Percentiles rank a stretch among this genome's conserved stretches.
phyloP scores from a whole-genome alignment of 2,113 vertebrate species.

The Rissa tridactyla region DNA sequence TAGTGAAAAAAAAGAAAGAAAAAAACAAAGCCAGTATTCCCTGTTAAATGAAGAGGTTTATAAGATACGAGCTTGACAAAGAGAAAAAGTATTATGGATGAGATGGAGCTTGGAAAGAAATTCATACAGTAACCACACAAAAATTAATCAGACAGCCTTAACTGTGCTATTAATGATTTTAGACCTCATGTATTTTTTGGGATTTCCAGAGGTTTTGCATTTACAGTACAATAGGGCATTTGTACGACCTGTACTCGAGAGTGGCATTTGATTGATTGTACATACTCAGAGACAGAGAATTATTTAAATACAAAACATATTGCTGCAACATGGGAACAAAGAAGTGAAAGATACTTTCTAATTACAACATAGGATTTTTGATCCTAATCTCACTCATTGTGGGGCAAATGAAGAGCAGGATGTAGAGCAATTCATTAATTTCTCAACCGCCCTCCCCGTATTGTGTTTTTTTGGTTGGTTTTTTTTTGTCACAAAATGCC shows the following conservation, averaged over 20 bases:
- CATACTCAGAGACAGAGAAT: neutral
- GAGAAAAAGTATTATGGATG: neutral
- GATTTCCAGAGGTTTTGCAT: slow-evolving; percentile 35
- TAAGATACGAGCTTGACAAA: neutral
- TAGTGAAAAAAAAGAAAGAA: neutral
- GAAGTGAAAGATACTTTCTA: slow-evolving; percentile 30
- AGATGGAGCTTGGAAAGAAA: neutral
- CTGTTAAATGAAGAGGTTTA: neutral
- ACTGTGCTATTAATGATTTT: slow-evolving; percentile 26
- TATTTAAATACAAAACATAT: slow-evolving; percentile 48
- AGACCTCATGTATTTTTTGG: neutral
- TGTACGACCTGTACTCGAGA: slow-evolving; percentile 20
- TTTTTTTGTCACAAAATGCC: neutral
- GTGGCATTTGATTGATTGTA: slow-evolving; percentile 42
- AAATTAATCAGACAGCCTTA: slow-evolving; percentile 34
- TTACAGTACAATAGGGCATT: neutral
- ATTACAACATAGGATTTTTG: slow-evolving; percentile 38
- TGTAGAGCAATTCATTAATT: neutral
- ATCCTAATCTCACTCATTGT: slow-evolving; percentile 6
- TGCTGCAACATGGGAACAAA: slow-evolving; percentile 20
- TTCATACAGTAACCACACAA: neutral
- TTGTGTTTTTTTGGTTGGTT: neutral
- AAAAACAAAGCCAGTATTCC: neutral
- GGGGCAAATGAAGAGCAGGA: neutral
- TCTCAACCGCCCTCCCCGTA: neutral